phyloP scores from a whole-genome alignment of 2,888 invertebrate species.

The Morpho helenor region DNA sequence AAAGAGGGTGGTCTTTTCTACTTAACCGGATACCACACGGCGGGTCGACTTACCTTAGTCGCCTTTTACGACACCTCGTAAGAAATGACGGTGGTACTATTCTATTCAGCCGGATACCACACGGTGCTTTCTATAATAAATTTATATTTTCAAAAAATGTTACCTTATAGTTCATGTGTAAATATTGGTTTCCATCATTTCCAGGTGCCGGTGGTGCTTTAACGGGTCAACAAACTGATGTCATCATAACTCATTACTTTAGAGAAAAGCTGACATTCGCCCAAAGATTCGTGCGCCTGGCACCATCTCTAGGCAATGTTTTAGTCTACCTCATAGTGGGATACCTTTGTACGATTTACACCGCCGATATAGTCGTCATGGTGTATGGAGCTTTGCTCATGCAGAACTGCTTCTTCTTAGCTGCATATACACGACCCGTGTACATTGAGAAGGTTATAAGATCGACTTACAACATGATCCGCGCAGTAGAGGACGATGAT shows the following conservation, averaged over 20 bases:
- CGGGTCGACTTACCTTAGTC: too few relatives aligned
- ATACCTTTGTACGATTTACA: constrained; percentile 61
- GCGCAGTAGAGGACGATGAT: constrained; percentile 73
- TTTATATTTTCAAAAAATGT: too few relatives aligned
- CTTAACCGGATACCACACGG: too few relatives aligned
- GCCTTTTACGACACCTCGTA: too few relatives aligned
- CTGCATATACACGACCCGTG: constrained; percentile 74
- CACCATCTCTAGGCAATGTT: constrained; percentile 75
- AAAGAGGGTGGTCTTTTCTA: too few relatives aligned
- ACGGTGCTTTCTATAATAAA: too few relatives aligned
- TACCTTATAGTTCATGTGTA: not conserved
- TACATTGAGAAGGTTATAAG: constrained; percentile 72
- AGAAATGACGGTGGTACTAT: too few relatives aligned
- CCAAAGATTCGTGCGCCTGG: constrained; percentile 71
- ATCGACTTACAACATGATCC: constrained; percentile 65
- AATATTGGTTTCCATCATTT: constrained; percentile 32
- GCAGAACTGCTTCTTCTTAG: constrained; percentile 76
- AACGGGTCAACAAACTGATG: constrained; percentile 78
- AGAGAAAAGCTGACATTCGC: constrained; percentile 74
- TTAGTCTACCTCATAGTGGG: constrained; percentile 73
- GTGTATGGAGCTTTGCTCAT: constrained; percentile 79
- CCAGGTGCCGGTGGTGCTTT: constrained; percentile 78
- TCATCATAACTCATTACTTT: constrained; percentile 79
- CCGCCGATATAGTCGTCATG: constrained; percentile 66
- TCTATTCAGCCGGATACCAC: too few relatives aligned